A percentile compares a stretch with the other conserved stretches of the same genome.
phyloP scores from a whole-genome alignment of 2,113 vertebrate species.

The Dipodomys merriami region DNA sequence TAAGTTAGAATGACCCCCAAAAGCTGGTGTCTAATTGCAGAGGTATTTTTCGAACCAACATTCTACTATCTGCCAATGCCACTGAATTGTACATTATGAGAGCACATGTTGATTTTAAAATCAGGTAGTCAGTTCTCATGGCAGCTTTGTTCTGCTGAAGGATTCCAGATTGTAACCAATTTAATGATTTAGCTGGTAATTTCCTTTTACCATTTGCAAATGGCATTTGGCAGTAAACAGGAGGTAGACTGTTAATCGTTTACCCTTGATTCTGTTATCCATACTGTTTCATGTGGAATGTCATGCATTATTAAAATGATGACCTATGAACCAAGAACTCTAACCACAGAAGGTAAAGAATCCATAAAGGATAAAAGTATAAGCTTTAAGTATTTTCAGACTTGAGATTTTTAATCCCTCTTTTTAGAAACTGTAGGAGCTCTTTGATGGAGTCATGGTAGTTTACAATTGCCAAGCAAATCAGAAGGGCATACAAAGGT shows the following conservation, averaged over 20 bases:
- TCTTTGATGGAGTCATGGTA: neutral
- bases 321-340: neutral
- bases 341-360: conserved; percentile 3
- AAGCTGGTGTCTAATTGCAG: conserved; percentile 36
- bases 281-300: neutral
- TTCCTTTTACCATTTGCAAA: conserved; percentile 73
- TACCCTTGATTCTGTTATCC: conserved; percentile 60
- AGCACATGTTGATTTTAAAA: conserved; percentile 62
- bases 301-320: conserved; percentile 39
- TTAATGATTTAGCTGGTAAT: conserved; percentile 75
- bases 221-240: conserved; percentile 68
- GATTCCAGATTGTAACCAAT: conserved; percentile 68
- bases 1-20: conserved; percentile 6
- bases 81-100: neutral
- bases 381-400: neutral
- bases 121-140: conserved; percentile 76
- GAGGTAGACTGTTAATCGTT: conserved; percentile 57
- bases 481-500: neutral
- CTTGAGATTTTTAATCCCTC: neutral
- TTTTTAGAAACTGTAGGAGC: neutral
- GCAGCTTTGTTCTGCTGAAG: conserved; percentile 67
- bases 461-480: conserved; percentile 5
- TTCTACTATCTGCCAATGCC: neutral
- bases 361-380: conserved; percentile 4
- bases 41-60: conserved; percentile 7